Percentiles rank a stretch among this genome's conserved stretches.
phyloP scores from a whole-genome alignment of 64 coral and sea anemone genomes.

The Anthopleura sola region DNA sequence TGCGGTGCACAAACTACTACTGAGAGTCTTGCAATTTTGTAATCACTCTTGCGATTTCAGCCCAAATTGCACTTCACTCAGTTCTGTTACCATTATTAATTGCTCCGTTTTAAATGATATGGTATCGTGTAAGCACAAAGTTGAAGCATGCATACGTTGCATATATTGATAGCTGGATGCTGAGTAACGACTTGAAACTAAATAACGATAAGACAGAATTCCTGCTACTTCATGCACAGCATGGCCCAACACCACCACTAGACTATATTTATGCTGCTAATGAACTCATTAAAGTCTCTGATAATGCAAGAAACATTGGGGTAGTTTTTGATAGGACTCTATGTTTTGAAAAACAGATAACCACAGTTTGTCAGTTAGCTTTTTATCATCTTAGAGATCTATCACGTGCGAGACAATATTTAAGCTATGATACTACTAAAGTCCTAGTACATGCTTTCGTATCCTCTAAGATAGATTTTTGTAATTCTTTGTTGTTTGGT shows the following conservation, averaged over 20 bases:
- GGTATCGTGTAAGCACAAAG: neutral
- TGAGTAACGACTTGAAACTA: constrained; percentile 37
- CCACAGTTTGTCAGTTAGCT: neutral
- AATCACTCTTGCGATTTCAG: too few relatives aligned
- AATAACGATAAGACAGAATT: constrained; percentile 53
- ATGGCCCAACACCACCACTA: constrained; percentile 36
- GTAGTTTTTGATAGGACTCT: neutral
- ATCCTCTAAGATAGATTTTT: neutral
- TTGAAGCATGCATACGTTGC: too few relatives aligned
- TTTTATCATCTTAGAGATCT: neutral
- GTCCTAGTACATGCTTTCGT: neutral
- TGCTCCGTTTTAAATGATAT: neutral
- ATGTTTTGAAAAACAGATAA: neutral
- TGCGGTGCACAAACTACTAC: too few relatives aligned
- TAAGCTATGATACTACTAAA: neutral
- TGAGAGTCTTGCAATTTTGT: too few relatives aligned
- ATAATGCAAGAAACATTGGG: neutral
- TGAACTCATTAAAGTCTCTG: too few relatives aligned
- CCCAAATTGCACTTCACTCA: too few relatives aligned
- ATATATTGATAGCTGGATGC: constrained; percentile 44
- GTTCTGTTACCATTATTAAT: too few relatives aligned
- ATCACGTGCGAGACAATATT: neutral
- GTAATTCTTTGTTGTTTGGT: neutral
- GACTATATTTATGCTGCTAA: too few relatives aligned
- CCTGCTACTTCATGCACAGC: constrained; percentile 53